Percentiles rank a stretch among this genome's conserved stretches.
Evolutionary conservation across 2,888 invertebrate species (phyloP).

Genomic region (Synanthedon tipuliformis): DNA sequence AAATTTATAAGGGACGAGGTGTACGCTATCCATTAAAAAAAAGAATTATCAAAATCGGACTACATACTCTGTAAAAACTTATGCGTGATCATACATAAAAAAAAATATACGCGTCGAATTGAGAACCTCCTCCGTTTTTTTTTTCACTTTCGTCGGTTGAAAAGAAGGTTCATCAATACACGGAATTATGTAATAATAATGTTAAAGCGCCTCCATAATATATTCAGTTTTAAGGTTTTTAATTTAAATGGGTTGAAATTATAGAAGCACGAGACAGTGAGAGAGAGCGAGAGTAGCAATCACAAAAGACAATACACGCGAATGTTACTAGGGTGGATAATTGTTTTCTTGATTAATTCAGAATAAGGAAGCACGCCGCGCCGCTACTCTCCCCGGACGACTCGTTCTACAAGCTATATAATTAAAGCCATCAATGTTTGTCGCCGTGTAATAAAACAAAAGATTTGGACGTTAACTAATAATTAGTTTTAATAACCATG

Average conservation of each 20-base stretch:
- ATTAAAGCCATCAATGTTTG: constrained; percentile 12
- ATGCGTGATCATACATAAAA: too few species aligned
- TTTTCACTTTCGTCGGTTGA: too few species aligned
- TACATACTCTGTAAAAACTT: too few species aligned
- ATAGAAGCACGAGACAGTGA: not conserved
- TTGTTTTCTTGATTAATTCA: constrained; percentile 58
- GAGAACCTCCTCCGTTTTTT: too few species aligned
- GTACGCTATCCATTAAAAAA: too few species aligned
- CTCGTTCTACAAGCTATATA: constrained; percentile 9
- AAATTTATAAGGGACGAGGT: too few species aligned
- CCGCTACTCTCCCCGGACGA: constrained; percentile 1
- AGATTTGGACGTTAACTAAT: not conserved
- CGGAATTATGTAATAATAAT: too few species aligned
- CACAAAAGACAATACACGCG: constrained; percentile 14
- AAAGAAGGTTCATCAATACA: too few species aligned
- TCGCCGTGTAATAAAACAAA: constrained; percentile 1
- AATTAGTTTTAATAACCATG: too few species aligned
- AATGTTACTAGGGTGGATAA: constrained; percentile 41
- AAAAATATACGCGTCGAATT: too few species aligned
- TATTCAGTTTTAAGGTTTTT: not conserved
- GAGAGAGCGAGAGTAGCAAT: not conserved
- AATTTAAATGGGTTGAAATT: not conserved
- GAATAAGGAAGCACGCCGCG: constrained; percentile 16
- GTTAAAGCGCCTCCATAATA: too few species aligned
- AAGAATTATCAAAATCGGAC: too few species aligned